Evolutionary conservation across 2,113 vertebrate species (phyloP).

Genomic region (Dromiciops gliroides): DNA sequence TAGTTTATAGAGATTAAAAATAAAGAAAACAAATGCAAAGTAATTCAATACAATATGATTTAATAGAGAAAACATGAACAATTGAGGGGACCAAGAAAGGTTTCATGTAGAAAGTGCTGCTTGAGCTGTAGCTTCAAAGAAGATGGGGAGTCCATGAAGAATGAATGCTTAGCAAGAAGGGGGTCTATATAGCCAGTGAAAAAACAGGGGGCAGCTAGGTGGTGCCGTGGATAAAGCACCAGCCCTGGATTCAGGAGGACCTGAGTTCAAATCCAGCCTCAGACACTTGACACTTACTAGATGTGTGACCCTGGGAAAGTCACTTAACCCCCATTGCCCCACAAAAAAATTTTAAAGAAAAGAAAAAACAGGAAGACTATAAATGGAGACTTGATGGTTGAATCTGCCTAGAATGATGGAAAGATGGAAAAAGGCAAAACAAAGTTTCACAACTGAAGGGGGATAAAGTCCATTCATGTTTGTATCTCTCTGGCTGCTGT

Average conservation of each 20-base stretch:
- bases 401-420: background rate
- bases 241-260: no score
- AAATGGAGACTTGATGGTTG: background rate
- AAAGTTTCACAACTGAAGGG: background rate
- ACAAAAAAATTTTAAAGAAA: no score
- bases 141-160: background rate
- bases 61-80: background rate
- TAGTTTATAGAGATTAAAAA: background rate
- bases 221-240: no score
- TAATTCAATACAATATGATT: background rate
- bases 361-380: background rate
- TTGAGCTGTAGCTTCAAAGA: background rate
- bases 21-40: background rate
- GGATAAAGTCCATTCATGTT: background rate
- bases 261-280: no score
- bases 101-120: background rate
- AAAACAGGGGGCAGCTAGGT: no score
- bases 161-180: background rate
- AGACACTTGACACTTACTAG: no score
- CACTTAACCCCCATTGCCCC: no score
- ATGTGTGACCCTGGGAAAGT: no score
- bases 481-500: background rate
- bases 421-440: background rate
- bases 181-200: background rate
- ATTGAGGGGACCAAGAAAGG: background rate